A percentile compares a stretch with the other conserved stretches of the same genome.
Evolutionary conservation across 2,113 vertebrate species (phyloP).

Genomic region (Lynx canadensis): DNA sequence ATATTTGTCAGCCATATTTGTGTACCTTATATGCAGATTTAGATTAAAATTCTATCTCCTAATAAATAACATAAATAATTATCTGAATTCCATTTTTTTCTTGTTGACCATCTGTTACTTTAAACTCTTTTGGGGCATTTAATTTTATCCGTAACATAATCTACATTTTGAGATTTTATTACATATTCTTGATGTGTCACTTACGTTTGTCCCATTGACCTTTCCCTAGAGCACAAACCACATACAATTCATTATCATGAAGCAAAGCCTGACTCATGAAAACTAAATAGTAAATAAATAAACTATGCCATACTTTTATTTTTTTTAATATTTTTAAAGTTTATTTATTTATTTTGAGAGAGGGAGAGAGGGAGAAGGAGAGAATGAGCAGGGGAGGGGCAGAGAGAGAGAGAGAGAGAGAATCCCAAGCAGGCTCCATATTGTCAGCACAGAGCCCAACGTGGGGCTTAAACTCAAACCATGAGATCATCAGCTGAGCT

Average conservation of each 20-base stretch:
- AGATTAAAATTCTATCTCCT: conserved; percentile 20
- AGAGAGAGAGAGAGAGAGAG: not conserved
- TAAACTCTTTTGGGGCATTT: conserved; percentile 37
- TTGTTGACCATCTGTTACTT: conserved; percentile 52
- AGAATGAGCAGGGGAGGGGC: not conserved
- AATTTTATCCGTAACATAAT: conserved; percentile 21
- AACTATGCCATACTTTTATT: not conserved
- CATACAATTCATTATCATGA: not conserved
- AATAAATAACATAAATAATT: conserved; percentile 20
- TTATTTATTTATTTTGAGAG: not conserved
- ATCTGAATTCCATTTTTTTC: conserved; percentile 27
- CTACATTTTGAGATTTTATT: conserved; percentile 27
- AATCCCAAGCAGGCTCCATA: not conserved
- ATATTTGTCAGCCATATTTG: not conserved
- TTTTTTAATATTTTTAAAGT: not conserved
- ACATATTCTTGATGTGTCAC: not conserved
- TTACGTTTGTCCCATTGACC: not conserved
- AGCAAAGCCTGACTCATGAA: not conserved
- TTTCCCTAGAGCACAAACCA: not conserved
- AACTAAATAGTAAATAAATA: not conserved
- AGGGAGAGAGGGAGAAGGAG: not conserved
- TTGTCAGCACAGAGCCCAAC: no score
- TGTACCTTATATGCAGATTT: not conserved
- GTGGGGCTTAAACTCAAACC: no score
- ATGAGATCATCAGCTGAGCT: no score